Conservation (phyloP, 2,113 vertebrate genomes). For the Collichthys lucidus region DNA sequence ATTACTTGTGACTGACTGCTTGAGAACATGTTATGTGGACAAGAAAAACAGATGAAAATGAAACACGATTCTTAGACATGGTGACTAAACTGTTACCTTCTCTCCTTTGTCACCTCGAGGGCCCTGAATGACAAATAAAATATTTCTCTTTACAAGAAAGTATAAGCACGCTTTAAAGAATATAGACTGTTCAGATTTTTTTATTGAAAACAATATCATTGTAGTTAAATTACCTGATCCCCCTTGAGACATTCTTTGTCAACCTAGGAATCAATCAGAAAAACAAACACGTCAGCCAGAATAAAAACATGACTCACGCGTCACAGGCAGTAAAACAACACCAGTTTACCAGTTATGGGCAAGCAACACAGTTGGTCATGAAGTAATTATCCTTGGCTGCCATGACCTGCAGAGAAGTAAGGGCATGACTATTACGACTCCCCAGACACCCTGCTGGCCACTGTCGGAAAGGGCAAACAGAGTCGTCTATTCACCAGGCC, state of each 20-base stretch:
- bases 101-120: conserved; percentile 77
- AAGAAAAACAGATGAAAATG: conserved; percentile 19
- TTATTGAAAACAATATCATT: background rate
- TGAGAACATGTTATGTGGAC: conserved; percentile 6
- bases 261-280: conserved; percentile 61
- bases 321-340: background rate
- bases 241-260: conserved; percentile 74
- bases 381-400: conserved; percentile 62
- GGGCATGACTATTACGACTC: conserved; percentile 60
- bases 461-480: conserved; percentile 67
- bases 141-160: background rate
- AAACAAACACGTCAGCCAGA: conserved; percentile 10
- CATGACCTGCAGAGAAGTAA: conserved; percentile 55
- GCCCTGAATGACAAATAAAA: conserved; percentile 67
- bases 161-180: background rate
- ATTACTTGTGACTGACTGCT: conserved; percentile 40
- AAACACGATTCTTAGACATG: background rate
- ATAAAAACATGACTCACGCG: background rate
- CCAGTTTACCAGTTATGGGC: conserved; percentile 14
- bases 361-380: conserved; percentile 41
- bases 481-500: conserved; percentile 52
- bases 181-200: background rate
- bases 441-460: conserved; percentile 63
- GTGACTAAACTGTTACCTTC: conserved; percentile 69
- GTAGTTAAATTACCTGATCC: conserved; percentile 75